Evolutionary conservation across 2,113 vertebrate species (phyloP), one percentile per base, ranked within the genome.

Genomic region (Tenrec ecaudatus): DNA sequence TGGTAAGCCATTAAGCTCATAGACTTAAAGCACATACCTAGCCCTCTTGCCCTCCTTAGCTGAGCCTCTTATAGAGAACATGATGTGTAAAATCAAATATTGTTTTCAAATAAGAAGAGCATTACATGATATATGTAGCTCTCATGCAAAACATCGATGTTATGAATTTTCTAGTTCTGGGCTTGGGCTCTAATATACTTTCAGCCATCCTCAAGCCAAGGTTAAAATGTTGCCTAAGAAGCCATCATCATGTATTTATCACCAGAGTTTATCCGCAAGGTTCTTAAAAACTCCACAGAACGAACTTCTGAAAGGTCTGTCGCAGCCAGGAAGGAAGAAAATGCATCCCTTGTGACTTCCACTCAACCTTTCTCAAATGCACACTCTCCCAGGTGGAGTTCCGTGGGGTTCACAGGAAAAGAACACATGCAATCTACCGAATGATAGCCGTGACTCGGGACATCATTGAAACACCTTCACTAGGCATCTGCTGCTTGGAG

Each of bases 391-490:
- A 94, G 71, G 80, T 43, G 83, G 85, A 86, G 95, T 71, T 0
- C 0, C 91, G 62, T 15, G 29, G 38, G 94, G 97, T 97, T 93
- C 76, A 47, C 8, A 92, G 47, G 95, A 71, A 68, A 90, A 40
- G 71, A 86, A 79, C 91, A 38, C 94, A 93, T 90, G 27, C 91
- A 47, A 73, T 93, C 89, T 95, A 62, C 86, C 92, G 71, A 90
- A 80, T 95, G 92, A 96, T 93, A 97, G 81, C 60, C 96, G 53
- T 93, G 96, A 97, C 97, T 95, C 89, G 90, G 77, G 73, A 82
- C 94, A 97, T 96, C 93, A 95, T 36, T 96, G 97, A 97, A 98
- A 97, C 96, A 93, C 92, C 95, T 97, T 98, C 97, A 97, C 97
- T 94, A 97, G 96, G 96, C 88, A 95, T 97, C 96, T 97, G 96